Evolutionary conservation across 2,888 invertebrate genomes (phyloP).

Genomic region (Melieria omissa): DNA sequence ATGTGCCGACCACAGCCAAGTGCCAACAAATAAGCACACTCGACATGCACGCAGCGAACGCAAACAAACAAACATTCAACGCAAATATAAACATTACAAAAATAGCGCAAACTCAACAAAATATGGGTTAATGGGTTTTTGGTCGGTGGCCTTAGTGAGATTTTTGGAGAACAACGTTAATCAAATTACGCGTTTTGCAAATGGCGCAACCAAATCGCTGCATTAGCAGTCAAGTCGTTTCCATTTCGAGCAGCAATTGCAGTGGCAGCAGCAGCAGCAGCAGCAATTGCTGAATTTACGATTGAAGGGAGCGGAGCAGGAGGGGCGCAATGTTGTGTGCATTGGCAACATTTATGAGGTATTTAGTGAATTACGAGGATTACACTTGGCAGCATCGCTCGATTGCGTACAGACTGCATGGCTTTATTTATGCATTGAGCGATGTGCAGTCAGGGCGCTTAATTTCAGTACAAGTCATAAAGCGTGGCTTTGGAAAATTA

Average conservation of each 20-base stretch:
- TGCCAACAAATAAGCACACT: not conserved
- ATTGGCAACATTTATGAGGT: too few relatives aligned
- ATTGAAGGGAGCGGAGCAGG: not conserved
- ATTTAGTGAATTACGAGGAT: too few relatives aligned
- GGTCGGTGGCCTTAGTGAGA: conserved; percentile 34
- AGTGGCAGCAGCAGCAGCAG: not conserved
- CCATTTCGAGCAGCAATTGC: conserved; percentile 3
- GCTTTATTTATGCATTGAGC: too few relatives aligned
- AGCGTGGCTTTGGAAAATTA: too few relatives aligned
- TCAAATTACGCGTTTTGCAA: conserved; percentile 10
- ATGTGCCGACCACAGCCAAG: not conserved
- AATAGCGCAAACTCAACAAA: conserved; percentile 27
- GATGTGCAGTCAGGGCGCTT: too few relatives aligned
- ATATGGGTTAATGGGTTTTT: conserved; percentile 61
- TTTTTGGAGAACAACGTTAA: not conserved
- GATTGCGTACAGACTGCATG: too few relatives aligned
- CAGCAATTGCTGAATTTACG: conserved; percentile 7
- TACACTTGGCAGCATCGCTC: too few relatives aligned
- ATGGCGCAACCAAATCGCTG: too few relatives aligned
- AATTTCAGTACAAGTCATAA: too few relatives aligned
- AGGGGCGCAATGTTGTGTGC: too few relatives aligned
- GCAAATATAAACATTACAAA: not conserved
- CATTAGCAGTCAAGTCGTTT: not conserved
- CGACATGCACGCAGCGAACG: too few relatives aligned
- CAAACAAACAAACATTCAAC: too few relatives aligned